Evolutionary conservation across 2,797 vertebrate genomes (phyloP), one percentile per base, ranked within the genome.

Genomic region (Pseudopleuronectes americanus): DNA sequence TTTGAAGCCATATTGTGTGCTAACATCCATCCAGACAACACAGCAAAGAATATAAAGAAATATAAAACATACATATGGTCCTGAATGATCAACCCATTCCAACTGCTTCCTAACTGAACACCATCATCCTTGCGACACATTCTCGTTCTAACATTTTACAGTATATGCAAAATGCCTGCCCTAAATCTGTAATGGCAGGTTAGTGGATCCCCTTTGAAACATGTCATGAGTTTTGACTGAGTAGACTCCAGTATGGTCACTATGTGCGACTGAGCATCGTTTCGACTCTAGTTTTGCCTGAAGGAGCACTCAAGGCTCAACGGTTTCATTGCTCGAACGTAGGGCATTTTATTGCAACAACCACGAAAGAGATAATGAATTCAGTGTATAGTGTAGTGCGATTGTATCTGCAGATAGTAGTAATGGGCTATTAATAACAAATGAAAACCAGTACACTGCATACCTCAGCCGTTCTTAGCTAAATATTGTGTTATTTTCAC

Each of bases 221-320:
- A 17, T 51, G 56, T 45, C 43, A 2, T 16, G 16, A 54, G 22
- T 68, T 60, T 49, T 43, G 26, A 26, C 13, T 21, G 21, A 57
- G 26, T 22, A 24, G 23, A 16, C 23, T 69, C 26, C 1, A 43
- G 6, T 13, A 24, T 21, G 6, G 41, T 62, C 57, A 19, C 13
- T 36, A 7, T 12, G 12, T 65, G 48, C 56, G 54, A 76, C 64
- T 67, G 57, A 26, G 55, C 26, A 52, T 33, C 17, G 38, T n/a
- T 24, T 43, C 23, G 56, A 61, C 0, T 23, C 0, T 23, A 33
- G 64, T 77, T 68, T 52, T 24, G 23, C 58, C 54, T 36, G 38
- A 57, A 58, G 72, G 57, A 38, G 53, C 57, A 64, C 64, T 48
- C 13, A 12, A 51, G 33, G 64, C 68, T 48, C 1, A 74, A 61